Percentiles rank a stretch among this genome's conserved stretches.
These are phyloP conservation scores for Synergus japonicus DNA, from an alignment of 2,888 invertebrate species.

Conservation along the genomic window DNA sequence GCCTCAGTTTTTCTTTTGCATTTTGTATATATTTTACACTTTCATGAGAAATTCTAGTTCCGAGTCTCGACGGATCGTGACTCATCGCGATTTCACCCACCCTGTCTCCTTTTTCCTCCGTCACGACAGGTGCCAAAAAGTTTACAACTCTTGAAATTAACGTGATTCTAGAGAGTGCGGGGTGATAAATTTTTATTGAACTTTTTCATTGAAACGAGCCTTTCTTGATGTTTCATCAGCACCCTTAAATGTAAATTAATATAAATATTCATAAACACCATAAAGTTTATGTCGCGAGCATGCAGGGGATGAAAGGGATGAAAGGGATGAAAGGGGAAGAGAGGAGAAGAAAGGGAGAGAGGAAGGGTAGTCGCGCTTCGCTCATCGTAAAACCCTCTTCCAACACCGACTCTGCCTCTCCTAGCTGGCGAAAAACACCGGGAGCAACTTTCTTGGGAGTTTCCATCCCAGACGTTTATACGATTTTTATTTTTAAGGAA, in stretches of 20 bases:
- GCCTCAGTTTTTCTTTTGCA: neutral
- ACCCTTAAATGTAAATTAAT: constrained; percentile 73
- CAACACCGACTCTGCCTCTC: constrained; percentile 42
- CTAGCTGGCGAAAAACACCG: constrained; percentile 45
- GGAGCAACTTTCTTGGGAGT: constrained; percentile 23
- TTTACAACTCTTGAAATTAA: constrained; percentile 33
- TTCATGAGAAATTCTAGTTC: constrained; percentile 14
- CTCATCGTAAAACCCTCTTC: constrained; percentile 73
- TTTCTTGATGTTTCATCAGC: constrained; percentile 55
- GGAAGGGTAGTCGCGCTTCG: constrained; percentile 52
- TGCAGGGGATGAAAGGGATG: constrained; percentile 46
- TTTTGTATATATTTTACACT: neutral
- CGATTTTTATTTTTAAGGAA: constrained; percentile 39
- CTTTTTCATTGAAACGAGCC: constrained; percentile 64
- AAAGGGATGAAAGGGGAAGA: neutral
- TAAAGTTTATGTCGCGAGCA: constrained; percentile 75
- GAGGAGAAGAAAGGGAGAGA: neutral
- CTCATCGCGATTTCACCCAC: constrained; percentile 22
- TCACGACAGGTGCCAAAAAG: constrained; percentile 32
- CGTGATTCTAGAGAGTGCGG: constrained; percentile 14
- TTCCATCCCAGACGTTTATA: constrained; percentile 6
- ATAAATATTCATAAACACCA: constrained; percentile 78
- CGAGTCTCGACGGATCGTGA: constrained; percentile 8
- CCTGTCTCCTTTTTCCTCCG: neutral
- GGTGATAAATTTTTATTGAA: constrained; percentile 68